phyloP scores from a whole-genome alignment of 2,888 invertebrate genomes.

The Azorinus chamasolen region DNA sequence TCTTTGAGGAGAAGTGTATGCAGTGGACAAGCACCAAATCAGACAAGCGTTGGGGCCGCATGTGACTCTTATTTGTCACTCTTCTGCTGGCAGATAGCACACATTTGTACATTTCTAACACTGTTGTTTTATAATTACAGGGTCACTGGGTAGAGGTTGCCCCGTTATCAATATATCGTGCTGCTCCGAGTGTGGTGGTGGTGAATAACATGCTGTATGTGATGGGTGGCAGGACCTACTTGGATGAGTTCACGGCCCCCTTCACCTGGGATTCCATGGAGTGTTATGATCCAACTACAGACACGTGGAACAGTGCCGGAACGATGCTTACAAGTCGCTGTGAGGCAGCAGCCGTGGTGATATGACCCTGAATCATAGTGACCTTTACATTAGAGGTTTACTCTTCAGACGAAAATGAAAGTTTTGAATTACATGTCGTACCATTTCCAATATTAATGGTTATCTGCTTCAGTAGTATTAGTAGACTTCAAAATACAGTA shows the following conservation, averaged over 20 bases:
- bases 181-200: constrained; percentile 94
- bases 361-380: constrained; percentile 59
- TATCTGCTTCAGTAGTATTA: no score
- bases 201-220: constrained; percentile 95
- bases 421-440: no score
- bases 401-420: no score
- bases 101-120: no score
- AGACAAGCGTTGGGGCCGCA: no score
- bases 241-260: constrained; percentile 78
- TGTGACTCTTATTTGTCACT: no score
- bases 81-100: no score
- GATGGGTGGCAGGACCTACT: constrained; percentile 93
- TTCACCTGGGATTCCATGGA: constrained; percentile 92
- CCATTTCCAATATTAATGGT: no score
- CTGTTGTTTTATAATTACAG: constrained; percentile 66
- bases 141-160: constrained; percentile 90
- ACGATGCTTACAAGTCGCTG: constrained; percentile 94
- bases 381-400: no score
- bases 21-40: no score
- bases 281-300: constrained; percentile 92
- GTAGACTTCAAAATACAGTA: no score
- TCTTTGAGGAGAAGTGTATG: no score
- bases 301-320: constrained; percentile 93
- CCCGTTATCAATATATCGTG: constrained; percentile 93
- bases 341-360: constrained; percentile 74